Conservation (phyloP, 2,888 invertebrate genomes). For the Salticus scenicus region DNA sequence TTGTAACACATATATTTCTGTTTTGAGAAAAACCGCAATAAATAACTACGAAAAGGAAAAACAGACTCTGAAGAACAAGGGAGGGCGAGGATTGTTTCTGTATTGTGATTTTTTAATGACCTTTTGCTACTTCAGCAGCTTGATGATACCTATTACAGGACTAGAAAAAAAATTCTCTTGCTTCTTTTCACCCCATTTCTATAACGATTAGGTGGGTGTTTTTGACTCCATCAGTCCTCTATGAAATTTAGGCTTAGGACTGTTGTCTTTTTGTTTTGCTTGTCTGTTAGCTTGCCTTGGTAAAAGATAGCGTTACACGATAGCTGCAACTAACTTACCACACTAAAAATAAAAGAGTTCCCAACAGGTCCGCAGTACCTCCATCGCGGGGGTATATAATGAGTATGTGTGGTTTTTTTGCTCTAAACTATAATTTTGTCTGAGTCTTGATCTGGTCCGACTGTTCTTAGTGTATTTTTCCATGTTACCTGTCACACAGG, state of each 20-base stretch:
- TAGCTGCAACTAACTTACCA: no score
- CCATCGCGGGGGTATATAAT: neutral
- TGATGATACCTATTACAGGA: conserved; percentile 51
- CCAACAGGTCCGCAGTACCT: no score
- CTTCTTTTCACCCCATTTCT: conserved; percentile 28
- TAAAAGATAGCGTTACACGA: neutral
- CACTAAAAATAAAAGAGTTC: no score
- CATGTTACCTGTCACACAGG: neutral
- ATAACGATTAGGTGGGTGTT: conserved; percentile 54
- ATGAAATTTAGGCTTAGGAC: conserved; percentile 39
- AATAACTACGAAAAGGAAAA: no score
- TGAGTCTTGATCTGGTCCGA: neutral
- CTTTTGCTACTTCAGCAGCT: conserved; percentile 54
- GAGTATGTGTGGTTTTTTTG: neutral
- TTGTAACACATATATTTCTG: no score
- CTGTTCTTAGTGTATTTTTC: neutral
- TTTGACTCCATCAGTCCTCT: neutral
- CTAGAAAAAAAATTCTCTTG: conserved; percentile 30
- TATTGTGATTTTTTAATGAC: neutral
- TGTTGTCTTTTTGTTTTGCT: neutral
- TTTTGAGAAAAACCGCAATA: no score
- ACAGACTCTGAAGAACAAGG: no score
- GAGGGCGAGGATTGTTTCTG: neutral
- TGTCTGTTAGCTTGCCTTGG: neutral
- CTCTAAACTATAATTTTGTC: neutral